These are phyloP conservation scores for Coregonus clupeaformis DNA, from an alignment of 2,113 vertebrate species.

Conservation along the genomic window DNA sequence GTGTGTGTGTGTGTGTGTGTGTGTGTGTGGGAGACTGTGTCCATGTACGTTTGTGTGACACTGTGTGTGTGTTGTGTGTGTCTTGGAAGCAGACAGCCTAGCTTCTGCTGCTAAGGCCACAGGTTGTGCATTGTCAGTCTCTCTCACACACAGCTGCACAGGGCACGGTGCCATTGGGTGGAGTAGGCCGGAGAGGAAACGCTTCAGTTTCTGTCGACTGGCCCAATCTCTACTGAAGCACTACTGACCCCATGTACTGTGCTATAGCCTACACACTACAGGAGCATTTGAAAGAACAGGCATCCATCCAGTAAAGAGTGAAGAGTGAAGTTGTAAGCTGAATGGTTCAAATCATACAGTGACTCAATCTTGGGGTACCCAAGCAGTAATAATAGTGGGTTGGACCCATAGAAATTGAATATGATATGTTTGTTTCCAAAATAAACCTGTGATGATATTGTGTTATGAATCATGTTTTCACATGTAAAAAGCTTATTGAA, in stretches of 20 bases:
- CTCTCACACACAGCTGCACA: constrained; percentile 57
- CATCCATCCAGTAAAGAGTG: too few relatives aligned
- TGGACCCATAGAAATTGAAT: too few relatives aligned
- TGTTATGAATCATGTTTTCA: too few relatives aligned
- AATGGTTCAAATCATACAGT: too few relatives aligned
- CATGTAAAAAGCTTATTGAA: too few relatives aligned
- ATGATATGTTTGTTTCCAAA: too few relatives aligned
- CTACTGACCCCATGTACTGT: constrained; percentile 26
- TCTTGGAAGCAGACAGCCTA: background rate
- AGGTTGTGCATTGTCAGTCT: constrained; percentile 58
- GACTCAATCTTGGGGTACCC: too few relatives aligned
- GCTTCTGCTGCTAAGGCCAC: constrained; percentile 40
- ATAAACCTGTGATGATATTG: too few relatives aligned
- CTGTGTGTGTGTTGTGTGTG: background rate
- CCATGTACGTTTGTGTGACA: background rate
- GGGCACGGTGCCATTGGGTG: constrained; percentile 69
- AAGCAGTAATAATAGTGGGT: too few relatives aligned
- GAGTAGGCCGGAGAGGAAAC: constrained; percentile 63
- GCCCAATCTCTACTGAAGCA: constrained; percentile 42
- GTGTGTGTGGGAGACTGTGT: too few relatives aligned
- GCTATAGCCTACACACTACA: background rate
- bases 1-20: too few relatives aligned
- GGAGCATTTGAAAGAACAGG: background rate
- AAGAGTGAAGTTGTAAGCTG: too few relatives aligned
- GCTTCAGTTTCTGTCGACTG: constrained; percentile 52